phyloP scores from a whole-genome alignment of 2,797 vertebrate genomes.

The Acipenser oxyrinchus region DNA sequence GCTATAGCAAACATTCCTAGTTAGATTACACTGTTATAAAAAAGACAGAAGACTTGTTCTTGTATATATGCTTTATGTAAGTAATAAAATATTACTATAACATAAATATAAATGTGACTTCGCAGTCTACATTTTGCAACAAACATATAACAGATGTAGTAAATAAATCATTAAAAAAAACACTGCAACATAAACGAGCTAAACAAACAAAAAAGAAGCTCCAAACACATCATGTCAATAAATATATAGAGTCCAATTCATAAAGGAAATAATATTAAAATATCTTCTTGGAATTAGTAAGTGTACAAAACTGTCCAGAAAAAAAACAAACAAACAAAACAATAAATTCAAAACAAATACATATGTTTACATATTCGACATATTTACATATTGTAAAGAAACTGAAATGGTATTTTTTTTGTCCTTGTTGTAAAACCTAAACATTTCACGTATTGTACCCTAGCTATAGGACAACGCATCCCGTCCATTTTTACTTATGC shows the following conservation, averaged over 20 bases:
- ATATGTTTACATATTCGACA: constrained; percentile 91
- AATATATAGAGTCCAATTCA: constrained; percentile 90
- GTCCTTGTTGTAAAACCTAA: constrained; percentile 31
- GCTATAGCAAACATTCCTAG: constrained; percentile 23
- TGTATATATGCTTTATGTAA: constrained; percentile 99
- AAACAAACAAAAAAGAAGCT: constrained; percentile 54
- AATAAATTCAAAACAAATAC: constrained; percentile 69
- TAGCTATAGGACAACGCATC: constrained; percentile 49
- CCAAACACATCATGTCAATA: constrained; percentile 92
- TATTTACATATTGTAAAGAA: constrained; percentile 80
- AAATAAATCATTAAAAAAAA: constrained; percentile 45
- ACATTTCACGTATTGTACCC: constrained; percentile 52
- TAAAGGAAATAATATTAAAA: constrained; percentile 95
- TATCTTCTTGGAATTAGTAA: constrained; percentile 90
- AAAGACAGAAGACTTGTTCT: constrained; percentile 86
- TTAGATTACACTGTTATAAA: constrained; percentile 45
- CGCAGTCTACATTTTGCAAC: constrained; percentile 92
- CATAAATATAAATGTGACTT: constrained; percentile 99
- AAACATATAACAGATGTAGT: constrained; percentile 71
- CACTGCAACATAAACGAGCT: constrained; percentile 74
- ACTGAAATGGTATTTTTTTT: constrained; percentile 74
- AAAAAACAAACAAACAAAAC: constrained; percentile 61
- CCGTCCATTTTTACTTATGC: constrained; percentile 46
- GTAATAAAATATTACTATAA: constrained; percentile 99
- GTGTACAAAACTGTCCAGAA: constrained; percentile 87